phyloP scores from a whole-genome alignment of 2,797 vertebrate genomes.

The Phoebastria nigripes region DNA sequence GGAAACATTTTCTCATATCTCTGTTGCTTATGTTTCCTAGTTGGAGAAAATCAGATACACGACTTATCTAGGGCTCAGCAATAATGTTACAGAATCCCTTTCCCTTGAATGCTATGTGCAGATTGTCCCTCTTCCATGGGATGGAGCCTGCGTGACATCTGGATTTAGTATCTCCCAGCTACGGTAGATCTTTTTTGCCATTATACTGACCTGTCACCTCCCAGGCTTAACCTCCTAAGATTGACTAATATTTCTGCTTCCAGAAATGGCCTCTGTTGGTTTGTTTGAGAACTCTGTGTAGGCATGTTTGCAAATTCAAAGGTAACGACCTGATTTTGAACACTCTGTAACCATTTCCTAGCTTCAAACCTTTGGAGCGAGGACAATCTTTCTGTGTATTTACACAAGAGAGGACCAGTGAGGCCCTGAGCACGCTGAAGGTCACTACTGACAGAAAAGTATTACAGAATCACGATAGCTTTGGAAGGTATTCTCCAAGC shows the following conservation, averaged over 20 bases:
- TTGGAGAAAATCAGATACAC: not conserved
- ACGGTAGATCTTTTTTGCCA: not conserved
- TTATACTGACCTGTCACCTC: not conserved
- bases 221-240: not conserved
- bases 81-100: not conserved
- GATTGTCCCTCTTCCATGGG: not conserved
- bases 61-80: not conserved
- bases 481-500: not conserved
- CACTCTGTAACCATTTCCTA: not conserved
- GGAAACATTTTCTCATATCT: not conserved
- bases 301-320: not conserved
- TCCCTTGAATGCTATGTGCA: accelerated
- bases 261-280: not conserved
- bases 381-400: not conserved
- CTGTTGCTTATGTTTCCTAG: not conserved
- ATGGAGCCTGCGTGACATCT: not conserved
- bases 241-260: not conserved
- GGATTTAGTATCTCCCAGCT: not conserved
- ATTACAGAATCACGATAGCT: not conserved
- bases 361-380: not conserved
- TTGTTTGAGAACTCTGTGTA: not conserved
- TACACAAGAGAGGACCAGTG: not conserved
- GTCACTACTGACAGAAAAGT: not conserved
- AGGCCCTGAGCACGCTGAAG: not conserved
- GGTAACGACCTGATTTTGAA: not conserved